Base-by-base conservation (phyloP, 53 echinoderm and acorn worm genomes). In the Echinometra lucunter region DNA sequence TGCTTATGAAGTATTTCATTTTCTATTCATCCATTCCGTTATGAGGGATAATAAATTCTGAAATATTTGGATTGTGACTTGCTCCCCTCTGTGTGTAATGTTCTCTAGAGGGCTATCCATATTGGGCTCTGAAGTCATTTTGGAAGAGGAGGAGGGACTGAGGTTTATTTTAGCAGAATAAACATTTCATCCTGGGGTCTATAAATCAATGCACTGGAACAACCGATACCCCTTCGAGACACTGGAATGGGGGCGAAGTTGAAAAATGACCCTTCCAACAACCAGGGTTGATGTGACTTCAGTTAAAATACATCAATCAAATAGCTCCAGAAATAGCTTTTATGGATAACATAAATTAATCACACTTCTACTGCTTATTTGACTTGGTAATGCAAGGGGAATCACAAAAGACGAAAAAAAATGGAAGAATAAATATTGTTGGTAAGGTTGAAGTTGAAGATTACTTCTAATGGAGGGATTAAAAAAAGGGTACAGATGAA, bases 81-180 rank as follows among this genome's bases (percentile, higher is more conserved):
- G 28, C 3, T 8, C 27, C 83, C n/a, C 47, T 83, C 49, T 83
- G 45, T 12, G 27, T 28, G 28, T n/a, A n/a, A n/a, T n/a, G n/a
- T n/a, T n/a, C n/a, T n/a, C n/a, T n/a, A 83, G 83, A 83, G 45
- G 28, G n/a, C n/a, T 21, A 44, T 83, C 11, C 19, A n/a, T 49
- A 83, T 83, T n/a, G 11, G 47, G 45, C 47, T 11, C 45, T 83
- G 83, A 45, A 47, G 28, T 47, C 83, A 28, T 45, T 83, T 47
- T 38, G 40, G 88, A n/a, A n/a, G n/a, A 8, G 4, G 60, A 21
- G 47, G 67, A 67, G 23, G 27, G 58, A 21, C 34, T 72, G 57
- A 53, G 78, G 92, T 92, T 92, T 92, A 92, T 92, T 92, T 92
- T 92, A 55, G 92, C 38, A 74, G 78, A 58, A 75, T 92, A 92